Percentiles rank a stretch among this genome's conserved stretches.
Evolutionary conservation across 2,888 invertebrate genomes (phyloP).

Genomic region (Lysandra bellargus): DNA sequence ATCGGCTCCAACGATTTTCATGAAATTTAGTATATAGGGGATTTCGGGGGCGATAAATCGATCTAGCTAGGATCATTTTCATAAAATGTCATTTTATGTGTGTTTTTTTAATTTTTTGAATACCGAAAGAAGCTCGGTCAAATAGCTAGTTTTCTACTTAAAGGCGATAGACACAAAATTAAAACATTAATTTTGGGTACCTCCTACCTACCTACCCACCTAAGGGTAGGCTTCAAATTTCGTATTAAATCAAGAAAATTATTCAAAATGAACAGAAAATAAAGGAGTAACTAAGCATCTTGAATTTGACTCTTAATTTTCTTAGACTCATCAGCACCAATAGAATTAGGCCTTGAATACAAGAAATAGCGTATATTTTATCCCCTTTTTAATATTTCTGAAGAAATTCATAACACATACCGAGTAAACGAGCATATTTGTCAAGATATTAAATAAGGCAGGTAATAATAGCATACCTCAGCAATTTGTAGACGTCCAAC

Average conservation of each 20-base stretch:
- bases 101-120: no score
- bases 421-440: conserved; percentile 57
- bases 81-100: no score
- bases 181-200: no score
- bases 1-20: no score
- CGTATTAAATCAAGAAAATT: neutral
- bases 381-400: conserved; percentile 21
- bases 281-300: neutral
- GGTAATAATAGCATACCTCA: conserved; percentile 65
- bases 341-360: neutral
- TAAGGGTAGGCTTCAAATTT: neutral
- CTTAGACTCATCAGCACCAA: neutral
- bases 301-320: neutral
- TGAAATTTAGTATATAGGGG: no score
- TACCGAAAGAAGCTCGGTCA: no score
- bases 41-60: no score
- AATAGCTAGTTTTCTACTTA: no score
- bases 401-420: conserved; percentile 22
- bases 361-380: conserved; percentile 10
- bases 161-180: no score
- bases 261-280: neutral
- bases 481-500: conserved; percentile 58
- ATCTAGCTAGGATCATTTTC: no score
- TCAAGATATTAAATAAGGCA: conserved; percentile 65
- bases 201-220: no score